Evolutionary conservation across 2,113 vertebrate species (phyloP).

Genomic region (Oryzias melastigma): DNA sequence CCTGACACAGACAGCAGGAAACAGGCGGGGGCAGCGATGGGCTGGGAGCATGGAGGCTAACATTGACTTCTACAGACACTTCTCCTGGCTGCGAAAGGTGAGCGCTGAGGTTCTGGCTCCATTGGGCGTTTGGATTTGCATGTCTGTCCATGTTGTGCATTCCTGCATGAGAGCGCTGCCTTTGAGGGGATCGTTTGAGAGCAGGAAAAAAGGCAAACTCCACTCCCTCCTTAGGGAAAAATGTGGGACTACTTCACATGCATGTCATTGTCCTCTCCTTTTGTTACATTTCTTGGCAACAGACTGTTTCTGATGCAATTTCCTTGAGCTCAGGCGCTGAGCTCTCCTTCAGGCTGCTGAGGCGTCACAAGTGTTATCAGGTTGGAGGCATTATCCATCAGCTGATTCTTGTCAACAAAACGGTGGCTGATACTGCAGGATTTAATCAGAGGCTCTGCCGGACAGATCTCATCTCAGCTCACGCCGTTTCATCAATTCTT

Average conservation of each 20-base stretch:
- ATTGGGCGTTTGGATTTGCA: not conserved
- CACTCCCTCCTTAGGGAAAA: not conserved
- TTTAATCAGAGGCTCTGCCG: slow-evolving; percentile 22
- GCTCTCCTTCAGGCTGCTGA: slow-evolving; percentile 15
- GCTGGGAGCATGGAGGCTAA: slow-evolving; percentile 91
- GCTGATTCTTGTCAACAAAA: slow-evolving; percentile 48
- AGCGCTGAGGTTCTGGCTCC: slow-evolving; percentile 44
- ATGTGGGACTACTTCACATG: slow-evolving; percentile 8
- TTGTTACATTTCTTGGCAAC: slow-evolving; percentile 29
- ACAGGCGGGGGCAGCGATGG: slow-evolving; percentile 82
- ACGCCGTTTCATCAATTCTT: not conserved
- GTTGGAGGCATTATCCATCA: slow-evolving; percentile 41
- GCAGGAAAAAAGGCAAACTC: not conserved
- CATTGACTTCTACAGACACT: slow-evolving; percentile 96
- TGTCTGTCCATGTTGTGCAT: not conserved
- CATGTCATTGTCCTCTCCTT: slow-evolving; percentile 19
- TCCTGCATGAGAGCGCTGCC: not conserved
- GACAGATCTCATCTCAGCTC: not conserved
- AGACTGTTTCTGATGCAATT: slow-evolving; percentile 29
- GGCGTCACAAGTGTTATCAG: slow-evolving; percentile 26
- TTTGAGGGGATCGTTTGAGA: not conserved
- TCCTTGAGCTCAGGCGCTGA: slow-evolving; percentile 16
- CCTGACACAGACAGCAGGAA: not conserved
- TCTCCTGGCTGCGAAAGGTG: slow-evolving; percentile 95
- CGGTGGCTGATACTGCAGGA: slow-evolving; percentile 21